Conservation (phyloP, 2,888 invertebrate species). For the Cremastinae sp. region DNA sequence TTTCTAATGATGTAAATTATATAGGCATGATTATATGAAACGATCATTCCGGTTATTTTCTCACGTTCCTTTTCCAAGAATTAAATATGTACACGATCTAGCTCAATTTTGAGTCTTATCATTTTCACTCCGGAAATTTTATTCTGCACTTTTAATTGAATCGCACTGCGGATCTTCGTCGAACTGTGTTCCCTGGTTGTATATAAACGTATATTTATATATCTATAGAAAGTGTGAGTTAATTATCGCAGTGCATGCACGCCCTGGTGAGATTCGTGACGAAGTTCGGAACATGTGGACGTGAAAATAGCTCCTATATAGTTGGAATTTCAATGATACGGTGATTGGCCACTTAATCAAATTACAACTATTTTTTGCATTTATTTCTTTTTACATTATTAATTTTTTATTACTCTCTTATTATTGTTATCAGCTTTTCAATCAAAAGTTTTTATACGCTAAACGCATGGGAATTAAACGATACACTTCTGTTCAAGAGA, state of each 20-base stretch:
- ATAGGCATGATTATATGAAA: too few species aligned
- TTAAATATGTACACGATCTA: too few species aligned
- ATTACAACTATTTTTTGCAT: neutral
- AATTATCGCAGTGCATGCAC: conserved; percentile 57
- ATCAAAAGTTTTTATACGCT: too few species aligned
- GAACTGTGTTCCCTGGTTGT: conserved; percentile 13
- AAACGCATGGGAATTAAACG: too few species aligned
- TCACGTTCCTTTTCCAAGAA: too few species aligned
- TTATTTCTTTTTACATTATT: too few species aligned
- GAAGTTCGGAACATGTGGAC: conserved; percentile 42
- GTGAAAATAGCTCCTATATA: conserved; percentile 25
- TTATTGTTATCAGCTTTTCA: too few species aligned
- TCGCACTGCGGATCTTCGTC: conserved; percentile 50
- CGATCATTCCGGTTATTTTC: too few species aligned
- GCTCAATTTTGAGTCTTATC: conserved; percentile 1
- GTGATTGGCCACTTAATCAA: conserved; percentile 28
- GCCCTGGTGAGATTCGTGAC: conserved; percentile 42
- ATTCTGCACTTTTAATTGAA: conserved; percentile 50
- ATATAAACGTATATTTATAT: conserved; percentile 1
- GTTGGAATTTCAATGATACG: conserved; percentile 5
- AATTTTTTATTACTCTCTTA: too few species aligned
- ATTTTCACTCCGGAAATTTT: conserved; percentile 21
- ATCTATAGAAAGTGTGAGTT: conserved; percentile 16
- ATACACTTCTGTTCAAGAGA: too few species aligned
- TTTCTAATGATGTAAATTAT: too few species aligned